A percentile compares a stretch with the other conserved stretches of the same genome.
Conservation (phyloP, 1,140 invertebrate species). For the Drosophila miranda region DNA sequence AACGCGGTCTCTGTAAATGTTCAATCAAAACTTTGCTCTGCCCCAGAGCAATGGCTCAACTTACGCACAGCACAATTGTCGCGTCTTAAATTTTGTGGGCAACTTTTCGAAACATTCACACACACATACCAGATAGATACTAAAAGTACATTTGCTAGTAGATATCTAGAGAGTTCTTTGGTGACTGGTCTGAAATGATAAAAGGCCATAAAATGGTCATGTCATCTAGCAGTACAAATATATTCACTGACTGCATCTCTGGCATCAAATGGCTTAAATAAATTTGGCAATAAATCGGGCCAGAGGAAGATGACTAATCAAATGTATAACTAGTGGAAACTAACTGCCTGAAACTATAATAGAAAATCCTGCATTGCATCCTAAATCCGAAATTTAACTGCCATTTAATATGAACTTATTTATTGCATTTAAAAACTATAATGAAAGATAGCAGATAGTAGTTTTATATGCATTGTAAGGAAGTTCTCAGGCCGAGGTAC, state of each 20-base stretch:
- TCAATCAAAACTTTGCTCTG: constrained; percentile 66
- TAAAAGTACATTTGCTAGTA: too few relatives aligned
- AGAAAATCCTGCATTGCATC: neutral
- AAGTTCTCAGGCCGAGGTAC: too few relatives aligned
- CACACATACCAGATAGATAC: neutral
- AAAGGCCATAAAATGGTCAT: constrained; percentile 32
- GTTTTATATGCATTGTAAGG: too few relatives aligned
- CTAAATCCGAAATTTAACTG: too few relatives aligned
- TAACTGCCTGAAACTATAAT: too few relatives aligned
- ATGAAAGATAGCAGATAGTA: too few relatives aligned
- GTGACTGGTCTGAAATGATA: constrained; percentile 12
- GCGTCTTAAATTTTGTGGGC: neutral
- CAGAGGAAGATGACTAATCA: too few relatives aligned
- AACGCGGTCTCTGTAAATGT: constrained; percentile 58
- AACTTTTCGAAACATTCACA: constrained; percentile 14
- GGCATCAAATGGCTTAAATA: too few relatives aligned
- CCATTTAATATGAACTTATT: too few relatives aligned
- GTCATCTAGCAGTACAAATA: constrained; percentile 13
- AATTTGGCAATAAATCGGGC: too few relatives aligned
- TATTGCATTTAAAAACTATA: too few relatives aligned
- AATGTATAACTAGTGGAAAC: too few relatives aligned
- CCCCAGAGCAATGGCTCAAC: constrained; percentile 51
- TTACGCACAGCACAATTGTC: constrained; percentile 48
- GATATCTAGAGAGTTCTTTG: neutral
- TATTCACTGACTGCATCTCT: neutral